Base-by-base conservation (phyloP, 2,113 vertebrate genomes). In the Chauna torquata region DNA sequence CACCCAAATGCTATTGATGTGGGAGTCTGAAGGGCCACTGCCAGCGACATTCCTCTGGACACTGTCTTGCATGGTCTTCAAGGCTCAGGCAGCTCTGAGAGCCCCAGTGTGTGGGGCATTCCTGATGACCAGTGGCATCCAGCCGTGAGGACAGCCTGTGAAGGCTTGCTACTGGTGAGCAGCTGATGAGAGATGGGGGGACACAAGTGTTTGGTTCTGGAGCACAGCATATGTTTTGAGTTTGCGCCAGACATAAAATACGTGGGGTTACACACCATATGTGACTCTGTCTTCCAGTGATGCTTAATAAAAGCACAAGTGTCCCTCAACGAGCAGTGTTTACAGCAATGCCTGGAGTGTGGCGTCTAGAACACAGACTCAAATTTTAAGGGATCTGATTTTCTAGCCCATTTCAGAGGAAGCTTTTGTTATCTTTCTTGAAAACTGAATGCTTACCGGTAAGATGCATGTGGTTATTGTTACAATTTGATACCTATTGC, bases 91-190 rank as follows among this genome's bases (percentile, higher is more conserved):
- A 61, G 50, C 55, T 54, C 1, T 1, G 49, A 22, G 20, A 57
- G 13, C 3, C 11, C 18, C 47, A 71, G 32, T n/a, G 22, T 0
- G 0, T 1, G 49, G 47, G 49, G 40, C 2, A 1, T 55, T 69
- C 14, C 52, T 78, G 74, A 58, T 42, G 24, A 28, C 8, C 34
- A 32, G 42, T 3, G 3, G n/a, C 58, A 55, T 36, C 54, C 82
- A 74, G 38, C 27, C 64, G 3, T 30, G 52, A 32, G 30, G 25
- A 32, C 59, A 50, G 38, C 9, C 55, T 38, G 25, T 38, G 42
- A 25, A 34, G 66, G 32, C 20, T 78, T 19, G 2, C 24, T 69
- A 50, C 38, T 49, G 52, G 23, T 34, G 32, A 80, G 62, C 77
- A 72, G 58, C 49, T 80, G 77, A 23, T 0, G 1, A 59, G 38